A percentile compares a stretch with the other conserved stretches of the same genome.
phyloP scores from a whole-genome alignment of 2,888 invertebrate genomes.

The Mythimna ferrago region DNA sequence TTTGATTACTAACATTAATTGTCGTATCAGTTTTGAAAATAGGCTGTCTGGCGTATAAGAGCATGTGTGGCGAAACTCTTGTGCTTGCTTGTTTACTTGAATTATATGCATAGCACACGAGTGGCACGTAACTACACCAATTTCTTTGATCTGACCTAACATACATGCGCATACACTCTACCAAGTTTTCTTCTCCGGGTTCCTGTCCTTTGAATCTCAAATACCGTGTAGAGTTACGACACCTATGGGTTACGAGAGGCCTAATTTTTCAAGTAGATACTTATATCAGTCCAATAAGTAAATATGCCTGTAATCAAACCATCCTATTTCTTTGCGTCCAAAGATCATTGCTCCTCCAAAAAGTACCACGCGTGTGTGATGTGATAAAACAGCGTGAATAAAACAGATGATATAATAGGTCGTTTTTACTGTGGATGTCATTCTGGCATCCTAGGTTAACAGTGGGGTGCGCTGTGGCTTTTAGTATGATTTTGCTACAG shows the following conservation, averaged over 20 bases:
- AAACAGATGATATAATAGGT: background rate
- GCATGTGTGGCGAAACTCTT: too few relatives aligned
- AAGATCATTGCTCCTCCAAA: background rate
- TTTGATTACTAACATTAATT: too few relatives aligned
- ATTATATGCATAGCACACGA: too few relatives aligned
- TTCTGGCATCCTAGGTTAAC: too few relatives aligned
- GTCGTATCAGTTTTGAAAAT: too few relatives aligned
- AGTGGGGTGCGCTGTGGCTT: too few relatives aligned
- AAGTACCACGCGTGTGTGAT: background rate
- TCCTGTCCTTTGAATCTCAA: background rate
- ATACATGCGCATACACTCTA: background rate
- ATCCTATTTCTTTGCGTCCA: background rate
- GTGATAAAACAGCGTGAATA: background rate
- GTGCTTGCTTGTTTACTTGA: too few relatives aligned
- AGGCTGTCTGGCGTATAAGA: too few relatives aligned
- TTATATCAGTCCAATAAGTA: background rate
- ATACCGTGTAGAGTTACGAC: background rate
- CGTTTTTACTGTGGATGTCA: too few relatives aligned
- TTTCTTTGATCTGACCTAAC: too few relatives aligned
- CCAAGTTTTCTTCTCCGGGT: background rate
- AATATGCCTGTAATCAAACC: background rate
- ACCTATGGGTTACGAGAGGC: background rate
- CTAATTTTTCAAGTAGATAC: conserved; percentile 10
- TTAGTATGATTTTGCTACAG: too few relatives aligned
- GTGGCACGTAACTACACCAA: too few relatives aligned